Percentiles rank a stretch among this genome's conserved stretches.
phyloP scores from a whole-genome alignment of 2,113 vertebrate genomes.

The Callocephalon fimbriatum region DNA sequence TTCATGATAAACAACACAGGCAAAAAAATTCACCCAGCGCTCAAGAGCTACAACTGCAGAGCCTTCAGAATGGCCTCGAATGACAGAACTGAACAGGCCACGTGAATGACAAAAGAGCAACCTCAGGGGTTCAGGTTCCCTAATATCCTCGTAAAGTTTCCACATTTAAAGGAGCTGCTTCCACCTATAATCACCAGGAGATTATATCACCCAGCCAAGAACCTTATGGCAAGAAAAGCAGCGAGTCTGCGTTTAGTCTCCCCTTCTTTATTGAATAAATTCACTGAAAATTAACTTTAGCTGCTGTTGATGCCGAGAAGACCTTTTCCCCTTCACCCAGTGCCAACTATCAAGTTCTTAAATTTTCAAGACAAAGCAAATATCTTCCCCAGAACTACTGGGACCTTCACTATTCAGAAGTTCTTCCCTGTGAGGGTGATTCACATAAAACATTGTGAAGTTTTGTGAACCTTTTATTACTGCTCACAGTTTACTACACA shows the following conservation, averaged over 20 bases:
- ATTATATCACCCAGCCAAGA: not conserved
- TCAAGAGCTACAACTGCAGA: not conserved
- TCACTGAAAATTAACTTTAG: not conserved
- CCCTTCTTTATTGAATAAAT: not conserved
- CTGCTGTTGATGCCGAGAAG: accelerated
- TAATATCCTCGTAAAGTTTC: not conserved
- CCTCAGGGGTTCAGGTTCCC: not conserved
- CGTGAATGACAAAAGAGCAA: not conserved
- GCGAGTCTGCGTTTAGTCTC: not conserved
- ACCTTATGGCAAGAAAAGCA: not conserved
- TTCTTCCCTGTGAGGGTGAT: too few species aligned
- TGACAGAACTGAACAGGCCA: not conserved
- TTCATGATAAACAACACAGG: accelerated
- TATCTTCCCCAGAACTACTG: not conserved
- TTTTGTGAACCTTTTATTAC: not conserved
- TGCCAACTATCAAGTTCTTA: not conserved
- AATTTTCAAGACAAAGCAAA: not conserved
- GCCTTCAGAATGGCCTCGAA: not conserved
- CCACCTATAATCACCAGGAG: accelerated
- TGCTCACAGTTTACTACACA: not conserved
- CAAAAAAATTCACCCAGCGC: not conserved
- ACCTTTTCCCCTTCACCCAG: not conserved
- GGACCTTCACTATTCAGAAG: not conserved
- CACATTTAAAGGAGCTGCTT: not conserved
- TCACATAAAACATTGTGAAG: not conserved